Evolutionary conservation across 2,888 invertebrate genomes (phyloP).

Genomic region (Aplocera efformata): DNA sequence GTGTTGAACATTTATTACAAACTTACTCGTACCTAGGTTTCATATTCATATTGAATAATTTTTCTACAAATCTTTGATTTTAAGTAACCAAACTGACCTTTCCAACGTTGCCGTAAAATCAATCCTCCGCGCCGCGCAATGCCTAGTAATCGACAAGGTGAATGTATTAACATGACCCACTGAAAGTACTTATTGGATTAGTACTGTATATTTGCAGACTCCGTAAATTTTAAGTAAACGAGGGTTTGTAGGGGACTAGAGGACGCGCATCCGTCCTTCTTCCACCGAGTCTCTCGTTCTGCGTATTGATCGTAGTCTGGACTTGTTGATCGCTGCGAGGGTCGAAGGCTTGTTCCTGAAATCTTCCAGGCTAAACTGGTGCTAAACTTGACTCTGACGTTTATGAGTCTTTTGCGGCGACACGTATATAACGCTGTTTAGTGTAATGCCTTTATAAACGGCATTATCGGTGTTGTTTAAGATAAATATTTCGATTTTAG

Average conservation of each 20-base stretch:
- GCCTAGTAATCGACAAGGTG: not conserved
- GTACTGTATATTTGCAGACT: conserved; percentile 22
- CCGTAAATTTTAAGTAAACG: conserved; percentile 22
- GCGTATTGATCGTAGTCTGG: conserved; percentile 76
- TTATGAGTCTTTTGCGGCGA: conserved; percentile 18
- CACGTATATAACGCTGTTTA: conserved; percentile 10
- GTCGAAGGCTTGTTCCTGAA: conserved; percentile 45
- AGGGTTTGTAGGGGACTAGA: conserved; percentile 34
- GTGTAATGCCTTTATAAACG: conserved; percentile 2
- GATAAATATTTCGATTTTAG: not conserved
- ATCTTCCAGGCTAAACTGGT: conserved; percentile 25
- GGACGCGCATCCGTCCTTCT: conserved; percentile 45
- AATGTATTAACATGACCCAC: conserved; percentile 12
- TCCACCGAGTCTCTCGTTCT: conserved; percentile 51
- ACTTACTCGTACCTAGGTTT: no score
- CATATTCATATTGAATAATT: no score
- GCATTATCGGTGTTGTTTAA: not conserved
- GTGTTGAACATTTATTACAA: no score
- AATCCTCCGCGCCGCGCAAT: no score
- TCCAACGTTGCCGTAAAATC: not conserved
- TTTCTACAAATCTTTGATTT: not conserved
- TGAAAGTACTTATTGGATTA: conserved; percentile 16
- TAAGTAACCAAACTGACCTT: not conserved
- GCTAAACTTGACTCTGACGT: conserved; percentile 18
- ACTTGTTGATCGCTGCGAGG: conserved; percentile 71